Conservation (phyloP, 1,140 invertebrate species). For the Hetaerina americana region DNA sequence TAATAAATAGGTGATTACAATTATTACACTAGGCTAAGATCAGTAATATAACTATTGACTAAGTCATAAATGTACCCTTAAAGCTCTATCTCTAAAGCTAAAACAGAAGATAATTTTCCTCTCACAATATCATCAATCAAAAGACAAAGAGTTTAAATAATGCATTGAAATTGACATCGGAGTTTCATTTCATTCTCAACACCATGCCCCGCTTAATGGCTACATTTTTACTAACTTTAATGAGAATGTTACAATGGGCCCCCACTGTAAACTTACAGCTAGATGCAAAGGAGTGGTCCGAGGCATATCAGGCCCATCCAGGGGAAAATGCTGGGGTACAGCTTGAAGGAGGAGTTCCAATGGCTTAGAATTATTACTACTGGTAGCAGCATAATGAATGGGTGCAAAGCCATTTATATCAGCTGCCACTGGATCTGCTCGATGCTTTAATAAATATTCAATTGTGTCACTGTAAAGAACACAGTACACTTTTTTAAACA, state of each 20-base stretch:
- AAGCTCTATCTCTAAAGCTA: too few relatives aligned
- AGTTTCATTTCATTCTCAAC: neutral
- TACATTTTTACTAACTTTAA: too few relatives aligned
- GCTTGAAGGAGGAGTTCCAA: constrained; percentile 26
- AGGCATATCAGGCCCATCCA: constrained; percentile 21
- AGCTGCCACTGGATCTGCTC: constrained; percentile 36
- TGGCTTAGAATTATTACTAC: constrained; percentile 26
- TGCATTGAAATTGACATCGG: neutral
- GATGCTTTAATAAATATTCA: constrained; percentile 40
- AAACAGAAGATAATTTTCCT: too few relatives aligned
- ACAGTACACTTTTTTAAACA: too few relatives aligned
- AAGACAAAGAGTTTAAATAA: too few relatives aligned
- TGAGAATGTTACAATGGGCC: constrained; percentile 14
- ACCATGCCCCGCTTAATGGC: neutral
- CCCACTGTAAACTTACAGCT: constrained; percentile 30
- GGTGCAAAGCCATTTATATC: constrained; percentile 39
- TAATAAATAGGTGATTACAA: too few relatives aligned
- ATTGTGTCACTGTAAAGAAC: constrained; percentile 31
- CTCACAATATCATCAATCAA: too few relatives aligned
- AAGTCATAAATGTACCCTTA: too few relatives aligned
- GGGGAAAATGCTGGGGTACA: constrained; percentile 13
- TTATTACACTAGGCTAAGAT: too few relatives aligned
- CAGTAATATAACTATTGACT: too few relatives aligned
- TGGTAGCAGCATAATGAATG: constrained; percentile 41
- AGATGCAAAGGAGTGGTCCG: constrained; percentile 41